phyloP scores from a whole-genome alignment of 2,797 vertebrate genomes.

The Gallirallus australis region DNA sequence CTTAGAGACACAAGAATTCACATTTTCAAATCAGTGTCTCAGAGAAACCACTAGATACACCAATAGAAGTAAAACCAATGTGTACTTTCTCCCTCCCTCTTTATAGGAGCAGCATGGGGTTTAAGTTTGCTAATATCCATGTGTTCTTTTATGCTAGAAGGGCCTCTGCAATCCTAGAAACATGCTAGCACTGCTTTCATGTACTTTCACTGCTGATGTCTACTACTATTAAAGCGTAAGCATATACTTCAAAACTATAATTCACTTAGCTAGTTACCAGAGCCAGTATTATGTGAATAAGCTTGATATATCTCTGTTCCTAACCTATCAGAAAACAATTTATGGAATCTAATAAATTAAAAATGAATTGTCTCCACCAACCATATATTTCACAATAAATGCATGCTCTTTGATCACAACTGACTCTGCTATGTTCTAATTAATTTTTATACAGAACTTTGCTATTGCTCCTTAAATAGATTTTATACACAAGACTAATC shows the following conservation, averaged over 20 bases:
- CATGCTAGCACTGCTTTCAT: neutral
- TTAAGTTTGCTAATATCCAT: neutral
- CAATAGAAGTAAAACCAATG: accelerated
- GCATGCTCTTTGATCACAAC: slow-evolving; percentile 58
- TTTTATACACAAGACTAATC: slow-evolving; percentile 64
- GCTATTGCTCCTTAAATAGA: slow-evolving; percentile 38
- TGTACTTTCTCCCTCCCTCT: neutral
- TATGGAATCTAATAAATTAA: slow-evolving; percentile 74
- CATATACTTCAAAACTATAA: slow-evolving; percentile 53
- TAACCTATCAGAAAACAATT: slow-evolving; percentile 71
- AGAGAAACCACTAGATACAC: neutral
- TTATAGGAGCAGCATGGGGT: accelerated
- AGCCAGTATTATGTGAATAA: slow-evolving; percentile 58
- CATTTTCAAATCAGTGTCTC: neutral
- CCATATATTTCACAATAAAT: slow-evolving; percentile 63
- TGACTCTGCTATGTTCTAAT: slow-evolving; percentile 57
- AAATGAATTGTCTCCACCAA: slow-evolving; percentile 61
- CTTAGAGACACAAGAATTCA: neutral
- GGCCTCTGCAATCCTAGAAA: neutral
- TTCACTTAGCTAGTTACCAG: slow-evolving; percentile 64
- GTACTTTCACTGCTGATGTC: neutral
- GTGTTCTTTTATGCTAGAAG: neutral
- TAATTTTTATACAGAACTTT: slow-evolving; percentile 68
- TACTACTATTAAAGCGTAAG: slow-evolving; percentile 32
- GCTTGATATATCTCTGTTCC: slow-evolving; percentile 53